phyloP scores from a whole-genome alignment of 2,113 vertebrate genomes.

The Cavia porcellus region DNA sequence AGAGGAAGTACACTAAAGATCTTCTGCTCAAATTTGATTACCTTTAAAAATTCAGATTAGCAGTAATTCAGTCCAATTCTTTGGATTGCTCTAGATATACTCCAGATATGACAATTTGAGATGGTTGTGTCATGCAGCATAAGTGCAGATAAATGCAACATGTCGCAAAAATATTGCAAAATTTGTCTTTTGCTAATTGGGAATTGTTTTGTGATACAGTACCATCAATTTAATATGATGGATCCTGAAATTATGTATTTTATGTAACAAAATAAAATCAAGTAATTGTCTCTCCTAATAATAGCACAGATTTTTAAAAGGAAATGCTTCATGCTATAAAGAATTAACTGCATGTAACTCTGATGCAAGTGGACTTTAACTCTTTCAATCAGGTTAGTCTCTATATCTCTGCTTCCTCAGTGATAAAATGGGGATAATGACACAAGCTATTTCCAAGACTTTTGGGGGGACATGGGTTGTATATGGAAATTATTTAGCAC shows the following conservation, averaged over 20 bases:
- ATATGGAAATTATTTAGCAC: neutral
- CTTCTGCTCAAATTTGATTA: neutral
- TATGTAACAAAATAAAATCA: neutral
- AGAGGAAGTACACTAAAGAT: neutral
- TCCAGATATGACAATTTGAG: neutral
- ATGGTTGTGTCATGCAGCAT: neutral
- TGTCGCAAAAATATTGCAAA: neutral
- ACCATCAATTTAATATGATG: neutral
- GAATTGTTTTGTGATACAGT: neutral
- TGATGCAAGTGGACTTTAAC: neutral
- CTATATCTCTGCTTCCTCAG: neutral
- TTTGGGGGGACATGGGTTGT: neutral
- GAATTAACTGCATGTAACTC: neutral
- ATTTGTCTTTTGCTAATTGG: neutral
- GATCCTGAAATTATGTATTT: neutral
- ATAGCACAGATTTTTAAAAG: neutral
- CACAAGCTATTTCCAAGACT: neutral
- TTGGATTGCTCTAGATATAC: neutral
- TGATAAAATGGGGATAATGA: neutral
- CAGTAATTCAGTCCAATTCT: neutral
- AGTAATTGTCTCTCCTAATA: neutral
- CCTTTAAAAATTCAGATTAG: neutral
- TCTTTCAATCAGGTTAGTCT: neutral
- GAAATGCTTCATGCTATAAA: neutral
- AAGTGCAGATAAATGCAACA: neutral